These are phyloP conservation scores for Drosophila tani DNA, from an alignment of 1,140 invertebrate genomes.

Conservation along the genomic window DNA sequence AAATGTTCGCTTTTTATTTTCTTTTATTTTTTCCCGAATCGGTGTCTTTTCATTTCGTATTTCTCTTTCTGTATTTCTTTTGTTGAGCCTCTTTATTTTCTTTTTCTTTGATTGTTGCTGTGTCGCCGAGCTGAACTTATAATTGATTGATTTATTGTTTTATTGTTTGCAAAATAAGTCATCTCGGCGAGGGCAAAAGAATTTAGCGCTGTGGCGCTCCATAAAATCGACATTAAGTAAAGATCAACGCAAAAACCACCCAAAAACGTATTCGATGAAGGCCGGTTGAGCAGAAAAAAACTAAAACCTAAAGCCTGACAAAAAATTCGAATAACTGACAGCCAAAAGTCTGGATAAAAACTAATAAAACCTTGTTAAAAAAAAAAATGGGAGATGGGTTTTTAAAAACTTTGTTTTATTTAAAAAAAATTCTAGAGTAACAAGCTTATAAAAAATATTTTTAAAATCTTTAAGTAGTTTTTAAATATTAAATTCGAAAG, in stretches of 20 bases:
- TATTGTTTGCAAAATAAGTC: constrained; percentile 83
- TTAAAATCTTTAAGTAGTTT: not conserved
- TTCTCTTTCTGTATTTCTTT: constrained; percentile 11
- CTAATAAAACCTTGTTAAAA: constrained; percentile 21
- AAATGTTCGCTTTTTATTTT: constrained; percentile 30
- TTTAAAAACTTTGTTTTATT: too few species aligned
- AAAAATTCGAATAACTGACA: constrained; percentile 11
- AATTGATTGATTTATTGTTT: constrained; percentile 83
- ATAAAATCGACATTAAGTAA: constrained; percentile 45
- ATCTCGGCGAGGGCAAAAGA: constrained; percentile 30
- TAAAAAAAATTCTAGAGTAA: not conserved
- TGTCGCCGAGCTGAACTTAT: constrained; percentile 66
- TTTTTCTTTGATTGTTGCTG: constrained; percentile 27
- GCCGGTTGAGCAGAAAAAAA: not conserved
- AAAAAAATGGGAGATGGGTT: not conserved
- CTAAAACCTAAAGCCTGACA: not conserved
- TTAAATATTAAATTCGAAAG: too few species aligned
- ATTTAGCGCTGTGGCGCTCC: constrained; percentile 53
- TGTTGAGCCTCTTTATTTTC: constrained; percentile 10
- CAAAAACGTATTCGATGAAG: constrained; percentile 11
- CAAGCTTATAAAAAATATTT: not conserved
- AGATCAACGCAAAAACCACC: constrained; percentile 37
- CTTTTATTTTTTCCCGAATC: too few species aligned
- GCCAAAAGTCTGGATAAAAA: not conserved
- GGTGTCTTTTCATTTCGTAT: constrained; percentile 10